Conservation (phyloP, 2,888 invertebrate species). For the Pedicia rivosa region DNA sequence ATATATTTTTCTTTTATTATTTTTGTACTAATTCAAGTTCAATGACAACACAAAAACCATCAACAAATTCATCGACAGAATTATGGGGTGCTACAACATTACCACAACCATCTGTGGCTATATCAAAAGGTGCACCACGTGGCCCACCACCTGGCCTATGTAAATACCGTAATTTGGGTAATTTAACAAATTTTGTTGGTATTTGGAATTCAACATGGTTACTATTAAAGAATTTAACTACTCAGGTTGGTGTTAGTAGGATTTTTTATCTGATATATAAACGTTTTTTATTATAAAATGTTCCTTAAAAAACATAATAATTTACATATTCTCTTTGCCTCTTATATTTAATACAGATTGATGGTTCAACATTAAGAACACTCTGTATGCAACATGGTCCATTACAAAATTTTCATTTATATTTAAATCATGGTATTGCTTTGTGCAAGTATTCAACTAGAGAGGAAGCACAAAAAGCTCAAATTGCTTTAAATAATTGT, state of each 20-base stretch:
- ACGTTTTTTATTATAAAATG: no score
- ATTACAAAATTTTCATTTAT: constrained; percentile 82
- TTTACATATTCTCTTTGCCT: constrained; percentile 2
- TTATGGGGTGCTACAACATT: constrained; percentile 35
- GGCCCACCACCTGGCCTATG: constrained; percentile 54
- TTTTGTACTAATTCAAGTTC: neutral
- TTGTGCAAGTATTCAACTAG: constrained; percentile 84
- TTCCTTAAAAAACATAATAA: no score
- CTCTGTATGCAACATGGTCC: constrained; percentile 94
- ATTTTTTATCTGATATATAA: constrained; percentile 5
- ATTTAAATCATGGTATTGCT: constrained; percentile 86
- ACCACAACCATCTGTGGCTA: neutral
- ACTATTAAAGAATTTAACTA: constrained; percentile 79
- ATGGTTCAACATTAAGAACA: constrained; percentile 87
- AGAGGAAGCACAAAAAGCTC: constrained; percentile 94
- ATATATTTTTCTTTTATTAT: no score
- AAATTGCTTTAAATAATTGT: constrained; percentile 89
- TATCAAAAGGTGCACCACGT: constrained; percentile 31
- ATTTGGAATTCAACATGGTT: constrained; percentile 64
- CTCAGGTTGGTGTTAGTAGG: constrained; percentile 45
- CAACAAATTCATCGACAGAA: constrained; percentile 31
- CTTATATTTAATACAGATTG: constrained; percentile 46
- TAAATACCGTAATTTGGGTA: constrained; percentile 25
- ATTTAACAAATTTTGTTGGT: constrained; percentile 18
- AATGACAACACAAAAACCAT: constrained; percentile 3